Conservation (phyloP, 2,888 invertebrate genomes). For the Phalera bucephala region DNA sequence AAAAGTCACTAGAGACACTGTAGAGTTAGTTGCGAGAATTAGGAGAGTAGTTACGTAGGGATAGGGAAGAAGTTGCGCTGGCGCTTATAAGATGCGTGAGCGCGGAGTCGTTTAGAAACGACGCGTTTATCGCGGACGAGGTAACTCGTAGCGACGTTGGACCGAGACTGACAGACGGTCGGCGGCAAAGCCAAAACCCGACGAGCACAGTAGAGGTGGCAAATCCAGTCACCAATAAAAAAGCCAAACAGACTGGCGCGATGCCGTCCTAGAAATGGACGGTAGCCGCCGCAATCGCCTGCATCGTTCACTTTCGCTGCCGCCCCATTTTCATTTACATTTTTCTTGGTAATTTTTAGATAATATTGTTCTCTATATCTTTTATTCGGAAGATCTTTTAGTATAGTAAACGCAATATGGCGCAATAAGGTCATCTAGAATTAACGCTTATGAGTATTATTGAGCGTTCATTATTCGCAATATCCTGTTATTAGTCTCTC, state of each 20-base stretch:
- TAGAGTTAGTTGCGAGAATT: no score
- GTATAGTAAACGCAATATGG: no score
- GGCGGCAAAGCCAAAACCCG: slow-evolving; percentile 8
- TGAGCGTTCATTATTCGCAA: no score
- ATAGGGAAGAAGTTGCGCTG: slow-evolving; percentile 2
- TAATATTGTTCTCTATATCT: no score
- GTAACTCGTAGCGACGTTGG: slow-evolving; percentile 37
- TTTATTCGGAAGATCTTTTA: no score
- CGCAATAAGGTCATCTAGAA: no score
- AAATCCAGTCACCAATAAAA: slow-evolving; percentile 34
- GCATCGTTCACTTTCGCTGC: slow-evolving; percentile 67
- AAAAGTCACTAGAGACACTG: no score
- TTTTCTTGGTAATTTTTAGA: no score
- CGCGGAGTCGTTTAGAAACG: slow-evolving; percentile 7
- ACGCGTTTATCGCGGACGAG: slow-evolving; percentile 11
- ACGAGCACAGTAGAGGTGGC: slow-evolving; percentile 24
- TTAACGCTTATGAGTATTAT: no score
- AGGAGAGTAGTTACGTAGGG: no score
- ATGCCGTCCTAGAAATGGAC: slow-evolving; percentile 64
- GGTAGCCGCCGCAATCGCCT: slow-evolving; percentile 34
- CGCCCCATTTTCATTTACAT: slow-evolving; percentile 41
- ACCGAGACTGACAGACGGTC: slow-evolving; percentile 35
- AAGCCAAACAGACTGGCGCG: slow-evolving; percentile 32
- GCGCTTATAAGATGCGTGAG: slow-evolving; percentile 5
- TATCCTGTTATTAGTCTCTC: no score